Conservation (phyloP, 2,113 vertebrate genomes). For the Eulemur macaco region DNA sequence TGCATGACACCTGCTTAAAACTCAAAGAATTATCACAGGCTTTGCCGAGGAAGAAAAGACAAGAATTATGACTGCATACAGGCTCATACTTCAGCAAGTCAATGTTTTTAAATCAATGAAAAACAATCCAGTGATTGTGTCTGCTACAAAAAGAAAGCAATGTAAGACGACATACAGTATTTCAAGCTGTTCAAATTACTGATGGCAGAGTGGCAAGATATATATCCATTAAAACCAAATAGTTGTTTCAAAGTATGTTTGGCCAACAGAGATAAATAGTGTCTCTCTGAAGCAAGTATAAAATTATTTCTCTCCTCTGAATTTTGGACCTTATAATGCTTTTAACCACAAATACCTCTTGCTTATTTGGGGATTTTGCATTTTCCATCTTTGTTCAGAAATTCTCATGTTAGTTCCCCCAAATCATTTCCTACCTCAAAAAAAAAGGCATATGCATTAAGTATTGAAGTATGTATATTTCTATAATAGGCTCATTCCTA, state of each 20-base stretch:
- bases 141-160: slow-evolving; percentile 75
- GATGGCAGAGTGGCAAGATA: slow-evolving; percentile 74
- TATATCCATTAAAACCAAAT: slow-evolving; percentile 79
- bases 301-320: slow-evolving; percentile 31
- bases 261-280: slow-evolving; percentile 76
- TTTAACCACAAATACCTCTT: slow-evolving; percentile 6
- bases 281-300: slow-evolving; percentile 58
- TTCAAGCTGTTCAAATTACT: slow-evolving; percentile 79
- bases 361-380: slow-evolving; percentile 23
- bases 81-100: slow-evolving; percentile 72
- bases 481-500: neutral
- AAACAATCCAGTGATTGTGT: slow-evolving; percentile 77
- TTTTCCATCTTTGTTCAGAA: slow-evolving; percentile 20
- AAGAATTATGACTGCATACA: slow-evolving; percentile 68
- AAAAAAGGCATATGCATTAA: slow-evolving; percentile 11
- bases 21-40: slow-evolving; percentile 69
- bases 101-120: slow-evolving; percentile 78
- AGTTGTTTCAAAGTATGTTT: slow-evolving; percentile 71
- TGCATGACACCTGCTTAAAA: slow-evolving; percentile 72
- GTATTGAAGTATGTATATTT: neutral
- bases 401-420: neutral
- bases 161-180: slow-evolving; percentile 72
- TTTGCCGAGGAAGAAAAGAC: slow-evolving; percentile 65
- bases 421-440: slow-evolving; percentile 36
- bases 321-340: slow-evolving; percentile 26